Evolutionary conservation across 2,888 invertebrate species (phyloP).

Genomic region (Chelonus formosanus): DNA sequence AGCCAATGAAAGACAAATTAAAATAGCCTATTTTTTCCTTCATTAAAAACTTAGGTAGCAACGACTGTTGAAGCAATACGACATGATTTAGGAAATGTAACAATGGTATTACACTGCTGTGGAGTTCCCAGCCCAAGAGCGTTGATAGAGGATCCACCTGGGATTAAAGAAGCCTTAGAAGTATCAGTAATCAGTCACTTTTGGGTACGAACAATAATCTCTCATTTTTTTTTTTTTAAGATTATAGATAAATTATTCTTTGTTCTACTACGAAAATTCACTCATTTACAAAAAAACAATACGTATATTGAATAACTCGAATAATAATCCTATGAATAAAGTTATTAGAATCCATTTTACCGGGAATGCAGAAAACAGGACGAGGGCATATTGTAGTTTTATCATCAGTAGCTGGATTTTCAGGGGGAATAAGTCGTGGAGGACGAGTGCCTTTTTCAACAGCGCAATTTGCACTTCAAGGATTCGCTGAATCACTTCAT

Average conservation of each 20-base stretch:
- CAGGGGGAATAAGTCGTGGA: constrained; percentile 67
- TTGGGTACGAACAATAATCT: constrained; percentile 65
- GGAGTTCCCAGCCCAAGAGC: constrained; percentile 72
- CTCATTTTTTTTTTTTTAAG: constrained; percentile 9
- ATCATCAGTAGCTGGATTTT: constrained; percentile 72
- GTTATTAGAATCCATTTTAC: constrained; percentile 71
- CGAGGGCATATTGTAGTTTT: constrained; percentile 72
- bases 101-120: constrained; percentile 73
- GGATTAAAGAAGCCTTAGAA: constrained; percentile 69
- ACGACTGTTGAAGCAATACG: constrained; percentile 65
- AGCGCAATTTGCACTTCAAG: constrained; percentile 74
- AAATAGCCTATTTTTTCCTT: too few relatives aligned
- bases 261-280: too few relatives aligned
- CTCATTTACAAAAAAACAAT: too few relatives aligned
- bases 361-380: constrained; percentile 70
- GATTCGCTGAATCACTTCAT: constrained; percentile 72
- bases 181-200: constrained; percentile 72
- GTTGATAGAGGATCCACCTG: constrained; percentile 67
- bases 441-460: constrained; percentile 70
- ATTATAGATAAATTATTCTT: background rate
- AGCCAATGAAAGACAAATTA: too few relatives aligned
- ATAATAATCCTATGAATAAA: constrained; percentile 44
- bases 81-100: constrained; percentile 69
- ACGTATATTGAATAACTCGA: too few relatives aligned
- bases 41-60: constrained; percentile 57